Evolutionary conservation across 2,888 invertebrate species (phyloP).

Genomic region (Eudemis profundana): DNA sequence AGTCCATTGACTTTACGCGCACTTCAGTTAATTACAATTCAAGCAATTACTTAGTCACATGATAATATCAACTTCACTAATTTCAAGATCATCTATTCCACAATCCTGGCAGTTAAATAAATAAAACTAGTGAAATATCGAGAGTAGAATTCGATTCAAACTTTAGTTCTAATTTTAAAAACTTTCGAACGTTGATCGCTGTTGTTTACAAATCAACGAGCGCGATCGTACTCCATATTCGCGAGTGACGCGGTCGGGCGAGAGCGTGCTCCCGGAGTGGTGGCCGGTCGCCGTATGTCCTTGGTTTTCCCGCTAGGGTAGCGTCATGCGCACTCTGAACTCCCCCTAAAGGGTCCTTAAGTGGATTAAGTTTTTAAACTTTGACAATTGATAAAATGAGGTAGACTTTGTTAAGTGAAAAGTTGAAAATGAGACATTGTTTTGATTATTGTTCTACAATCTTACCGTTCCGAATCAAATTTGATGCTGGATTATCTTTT

Average conservation of each 20-base stretch:
- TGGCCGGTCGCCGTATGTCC: slow-evolving; percentile 72
- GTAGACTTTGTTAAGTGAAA: slow-evolving; percentile 79
- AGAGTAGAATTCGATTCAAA: slow-evolving; percentile 9
- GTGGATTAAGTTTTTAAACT: slow-evolving; percentile 85
- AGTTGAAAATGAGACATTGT: slow-evolving; percentile 65
- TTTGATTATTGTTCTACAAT: slow-evolving; percentile 42
- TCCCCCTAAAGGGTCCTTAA: slow-evolving; percentile 78
- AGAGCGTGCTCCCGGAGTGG: slow-evolving; percentile 61
- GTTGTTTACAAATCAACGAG: slow-evolving; percentile 68
- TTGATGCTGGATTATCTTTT: slow-evolving; percentile 16
- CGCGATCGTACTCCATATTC: slow-evolving; percentile 68
- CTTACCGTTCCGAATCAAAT: slow-evolving; percentile 7
- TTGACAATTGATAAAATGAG: slow-evolving; percentile 82
- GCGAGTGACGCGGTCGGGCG: slow-evolving; percentile 54
- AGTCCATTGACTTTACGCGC: slow-evolving; percentile 48
- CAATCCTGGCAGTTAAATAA: slow-evolving; percentile 19
- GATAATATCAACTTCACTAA: slow-evolving; percentile 19
- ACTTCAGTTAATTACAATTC: slow-evolving; percentile 45
- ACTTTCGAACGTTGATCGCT: slow-evolving; percentile 47
- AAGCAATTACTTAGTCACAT: slow-evolving; percentile 39
- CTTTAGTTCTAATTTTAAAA: slow-evolving; percentile 26
- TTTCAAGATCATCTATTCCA: slow-evolving; percentile 6
- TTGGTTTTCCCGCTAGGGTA: slow-evolving; percentile 79
- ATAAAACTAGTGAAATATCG: background rate
- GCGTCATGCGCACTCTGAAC: slow-evolving; percentile 78